Base-by-base conservation (phyloP, 2,113 vertebrate species). In the Corythornis vintsioides region DNA sequence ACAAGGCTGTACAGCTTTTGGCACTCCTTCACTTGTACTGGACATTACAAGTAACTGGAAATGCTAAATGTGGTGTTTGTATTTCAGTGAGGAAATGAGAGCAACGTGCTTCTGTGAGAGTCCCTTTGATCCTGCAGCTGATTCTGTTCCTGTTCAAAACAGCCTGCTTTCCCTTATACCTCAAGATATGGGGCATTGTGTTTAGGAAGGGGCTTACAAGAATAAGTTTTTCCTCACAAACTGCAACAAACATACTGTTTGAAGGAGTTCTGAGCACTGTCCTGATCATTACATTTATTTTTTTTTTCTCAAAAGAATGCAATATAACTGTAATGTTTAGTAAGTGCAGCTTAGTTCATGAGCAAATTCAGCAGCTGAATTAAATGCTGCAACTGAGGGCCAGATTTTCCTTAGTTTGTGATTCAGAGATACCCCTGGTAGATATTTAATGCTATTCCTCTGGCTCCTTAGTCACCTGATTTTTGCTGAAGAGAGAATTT, bases 51-150 rank as follows among this genome's bases (percentile, higher is more conserved):
- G 59, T 87, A 65, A 50, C 45, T 70, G 47, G 67, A 70, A 83
- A 59, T 57, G 52, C 55, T 83, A 40, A 47, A 63, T 77, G 38
- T 60, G 8, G 66, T 48, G 38, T 24, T 79, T 1, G 0, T 79
- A 25, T 85, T 84, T 93, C 70, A 76, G 45, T 26, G 60, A 81
- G 53, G 28, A 82, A 61, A 15, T 45, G 60, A 67, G 24, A 87
- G 33, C 35, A 79, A 10, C 10, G 20, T 12, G 50, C 2, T 10
- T 5, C 3, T 33, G 12, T 26, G 33, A 42, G 21, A 89, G 59
- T 66, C 40, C 11, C 43, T 78, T 60, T 2, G 0, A 83, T 80
- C 28, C 38, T 70, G 45, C 33, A 50, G 15, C 33, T 73, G 50
- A 57, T 65, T 69, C 38, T 11, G 1, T 76, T 72, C n/a, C n/a